These are phyloP conservation scores for Beaufortia kweichowensis DNA, from an alignment of 2,113 vertebrate genomes.

Conservation along the genomic window DNA sequence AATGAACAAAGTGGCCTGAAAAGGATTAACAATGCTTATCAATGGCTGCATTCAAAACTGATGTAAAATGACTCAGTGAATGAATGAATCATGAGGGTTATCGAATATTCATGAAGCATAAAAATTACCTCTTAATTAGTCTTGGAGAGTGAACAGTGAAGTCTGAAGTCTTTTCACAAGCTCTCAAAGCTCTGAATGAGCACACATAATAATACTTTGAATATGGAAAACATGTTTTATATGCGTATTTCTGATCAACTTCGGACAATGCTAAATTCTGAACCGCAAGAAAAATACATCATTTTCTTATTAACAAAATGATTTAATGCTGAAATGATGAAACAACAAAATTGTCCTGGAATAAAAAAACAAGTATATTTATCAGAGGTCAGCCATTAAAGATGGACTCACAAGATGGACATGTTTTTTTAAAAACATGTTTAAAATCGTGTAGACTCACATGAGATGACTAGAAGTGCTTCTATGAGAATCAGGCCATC, in stretches of 20 bases:
- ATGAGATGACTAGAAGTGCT: slow-evolving; percentile 4
- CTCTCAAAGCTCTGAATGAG: slow-evolving; percentile 17
- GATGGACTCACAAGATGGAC: too few relatives aligned
- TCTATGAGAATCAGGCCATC: slow-evolving; percentile 43
- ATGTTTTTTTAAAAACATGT: too few relatives aligned
- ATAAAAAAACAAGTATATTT: too few relatives aligned
- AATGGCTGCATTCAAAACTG: slow-evolving; percentile 12
- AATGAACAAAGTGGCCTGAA: not conserved
- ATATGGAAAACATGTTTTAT: not conserved
- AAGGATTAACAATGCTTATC: slow-evolving; percentile 13
- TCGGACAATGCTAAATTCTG: not conserved
- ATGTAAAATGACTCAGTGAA: slow-evolving; percentile 26
- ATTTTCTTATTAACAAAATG: not conserved
- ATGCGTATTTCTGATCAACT: too few relatives aligned
- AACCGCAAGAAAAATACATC: not conserved
- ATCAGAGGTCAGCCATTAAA: too few relatives aligned
- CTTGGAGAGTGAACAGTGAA: slow-evolving; percentile 12
- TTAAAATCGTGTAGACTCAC: not conserved
- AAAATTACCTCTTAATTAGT: slow-evolving; percentile 24
- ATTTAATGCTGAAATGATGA: too few relatives aligned
- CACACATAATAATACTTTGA: not conserved
- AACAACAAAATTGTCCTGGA: too few relatives aligned
- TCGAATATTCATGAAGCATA: slow-evolving; percentile 24
- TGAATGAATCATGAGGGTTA: slow-evolving; percentile 31
- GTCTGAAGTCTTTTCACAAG: slow-evolving; percentile 13